These are phyloP conservation scores for Cancer borealis DNA, from an alignment of 2,888 invertebrate species.

Conservation along the genomic window DNA sequence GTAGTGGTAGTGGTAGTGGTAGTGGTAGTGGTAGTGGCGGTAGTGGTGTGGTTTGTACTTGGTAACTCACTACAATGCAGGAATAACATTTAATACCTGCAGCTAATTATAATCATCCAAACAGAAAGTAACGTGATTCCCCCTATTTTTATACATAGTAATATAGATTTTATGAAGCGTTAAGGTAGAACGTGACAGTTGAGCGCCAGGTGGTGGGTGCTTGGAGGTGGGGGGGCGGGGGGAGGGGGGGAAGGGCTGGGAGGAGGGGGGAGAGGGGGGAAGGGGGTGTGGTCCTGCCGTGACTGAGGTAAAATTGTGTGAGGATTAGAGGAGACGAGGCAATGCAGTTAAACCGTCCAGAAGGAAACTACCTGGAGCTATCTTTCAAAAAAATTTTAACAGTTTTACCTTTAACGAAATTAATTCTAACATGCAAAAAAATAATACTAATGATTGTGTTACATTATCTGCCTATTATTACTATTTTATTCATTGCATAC, in stretches of 20 bases:
- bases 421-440: neutral
- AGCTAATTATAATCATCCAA: neutral
- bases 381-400: neutral
- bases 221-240: neutral
- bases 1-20: neutral
- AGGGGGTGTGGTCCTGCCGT: neutral
- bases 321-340: neutral
- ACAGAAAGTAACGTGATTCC: neutral
- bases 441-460: neutral
- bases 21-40: neutral
- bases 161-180: conserved; percentile 9
- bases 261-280: neutral
- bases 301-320: no score
- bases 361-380: neutral
- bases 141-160: neutral
- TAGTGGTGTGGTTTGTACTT: neutral
- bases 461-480: neutral
- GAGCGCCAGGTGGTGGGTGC: conserved; percentile 13
- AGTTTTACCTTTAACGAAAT: neutral
- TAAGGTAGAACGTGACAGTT: neutral
- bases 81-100: neutral
- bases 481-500: neutral
- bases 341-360: neutral
- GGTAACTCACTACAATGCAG: neutral
- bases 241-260: neutral